phyloP scores from a whole-genome alignment of 2,888 invertebrate species.

The Sarcophaga carnaria region DNA sequence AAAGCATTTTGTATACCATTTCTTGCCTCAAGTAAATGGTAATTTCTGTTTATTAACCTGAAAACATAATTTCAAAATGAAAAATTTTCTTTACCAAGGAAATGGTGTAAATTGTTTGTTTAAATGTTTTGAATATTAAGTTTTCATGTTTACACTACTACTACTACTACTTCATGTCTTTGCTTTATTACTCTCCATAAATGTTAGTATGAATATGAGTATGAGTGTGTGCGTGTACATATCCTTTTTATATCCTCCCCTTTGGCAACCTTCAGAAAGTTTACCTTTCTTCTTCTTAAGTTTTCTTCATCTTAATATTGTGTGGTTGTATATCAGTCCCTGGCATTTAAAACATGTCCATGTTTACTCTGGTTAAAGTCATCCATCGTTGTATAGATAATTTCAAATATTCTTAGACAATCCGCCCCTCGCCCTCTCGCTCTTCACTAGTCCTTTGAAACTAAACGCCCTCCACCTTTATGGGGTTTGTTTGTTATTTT shows the following conservation, averaged over 20 bases:
- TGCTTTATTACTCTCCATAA: slow-evolving; percentile 24
- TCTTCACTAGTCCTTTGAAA: not conserved
- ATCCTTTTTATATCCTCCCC: not conserved
- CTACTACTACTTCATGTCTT: not conserved
- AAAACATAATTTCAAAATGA: not conserved
- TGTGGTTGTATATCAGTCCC: not conserved
- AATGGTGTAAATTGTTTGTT: slow-evolving; percentile 20
- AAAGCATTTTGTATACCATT: not conserved
- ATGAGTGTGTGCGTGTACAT: not conserved
- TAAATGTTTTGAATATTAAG: not conserved
- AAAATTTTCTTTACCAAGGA: slow-evolving; percentile 4
- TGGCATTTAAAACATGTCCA: not conserved
- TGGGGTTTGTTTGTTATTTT: slow-evolving; percentile 16
- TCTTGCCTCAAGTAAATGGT: not conserved
- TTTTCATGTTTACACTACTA: not conserved
- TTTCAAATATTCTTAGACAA: not conserved
- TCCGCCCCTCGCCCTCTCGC: not conserved
- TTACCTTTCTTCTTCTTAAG: slow-evolving; percentile 14
- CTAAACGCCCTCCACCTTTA: not conserved
- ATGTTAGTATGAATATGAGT: not conserved
- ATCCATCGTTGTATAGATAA: not conserved
- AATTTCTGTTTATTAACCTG: too few species aligned
- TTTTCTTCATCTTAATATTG: not conserved
- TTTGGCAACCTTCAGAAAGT: slow-evolving; percentile 23
- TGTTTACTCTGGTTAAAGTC: not conserved